A percentile compares a stretch with the other conserved stretches of the same genome.
phyloP scores from a whole-genome alignment of 2,113 vertebrate species.

The Syrmaticus mikado region DNA sequence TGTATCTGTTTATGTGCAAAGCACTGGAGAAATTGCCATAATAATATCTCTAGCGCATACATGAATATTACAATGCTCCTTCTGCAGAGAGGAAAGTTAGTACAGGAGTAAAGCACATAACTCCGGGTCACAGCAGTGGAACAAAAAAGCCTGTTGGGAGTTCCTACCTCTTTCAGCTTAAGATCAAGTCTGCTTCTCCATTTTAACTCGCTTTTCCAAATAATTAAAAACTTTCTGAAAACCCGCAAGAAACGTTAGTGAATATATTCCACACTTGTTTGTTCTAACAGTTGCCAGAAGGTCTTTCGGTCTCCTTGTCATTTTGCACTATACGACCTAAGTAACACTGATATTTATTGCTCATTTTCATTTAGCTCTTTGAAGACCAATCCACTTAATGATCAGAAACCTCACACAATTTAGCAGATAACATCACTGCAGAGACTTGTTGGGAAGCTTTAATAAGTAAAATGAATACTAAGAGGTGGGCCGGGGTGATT shows the following conservation, averaged over 20 bases:
- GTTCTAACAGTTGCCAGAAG: slow-evolving; percentile 62
- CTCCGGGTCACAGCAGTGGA: not conserved
- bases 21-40: slow-evolving; percentile 34
- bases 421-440: slow-evolving; percentile 77
- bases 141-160: not conserved
- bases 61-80: slow-evolving; percentile 22
- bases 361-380: slow-evolving; percentile 76
- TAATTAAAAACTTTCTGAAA: slow-evolving; percentile 11
- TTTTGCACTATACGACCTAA: slow-evolving; percentile 69
- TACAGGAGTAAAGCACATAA: not conserved
- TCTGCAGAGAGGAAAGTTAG: slow-evolving; percentile 17
- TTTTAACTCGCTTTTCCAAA: not conserved
- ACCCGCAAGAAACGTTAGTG: not conserved
- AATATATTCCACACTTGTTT: slow-evolving; percentile 22
- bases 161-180: not conserved
- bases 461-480: slow-evolving; percentile 79
- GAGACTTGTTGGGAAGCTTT: slow-evolving; percentile 73
- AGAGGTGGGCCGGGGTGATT: slow-evolving; percentile 71
- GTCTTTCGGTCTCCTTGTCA: slow-evolving; percentile 62
- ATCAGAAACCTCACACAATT: slow-evolving; percentile 78
- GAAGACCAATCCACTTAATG: slow-evolving; percentile 77
- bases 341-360: slow-evolving; percentile 75
- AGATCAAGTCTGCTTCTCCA: not conserved
- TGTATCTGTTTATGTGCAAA: slow-evolving; percentile 63
- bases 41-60: not conserved